Base-by-base conservation (phyloP, 2,888 invertebrate genomes). In the Oscheius sp. region DNA sequence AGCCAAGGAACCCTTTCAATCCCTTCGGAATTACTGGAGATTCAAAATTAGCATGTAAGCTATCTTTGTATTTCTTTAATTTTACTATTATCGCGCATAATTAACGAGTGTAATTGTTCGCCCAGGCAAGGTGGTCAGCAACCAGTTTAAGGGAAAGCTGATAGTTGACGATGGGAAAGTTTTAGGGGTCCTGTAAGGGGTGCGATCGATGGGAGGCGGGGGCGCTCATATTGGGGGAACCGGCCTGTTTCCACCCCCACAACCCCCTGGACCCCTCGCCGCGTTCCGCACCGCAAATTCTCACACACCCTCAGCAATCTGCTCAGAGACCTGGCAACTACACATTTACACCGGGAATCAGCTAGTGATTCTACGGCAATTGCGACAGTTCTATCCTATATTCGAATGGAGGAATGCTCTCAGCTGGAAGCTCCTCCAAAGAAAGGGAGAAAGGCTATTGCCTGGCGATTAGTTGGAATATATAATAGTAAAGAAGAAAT, bases 271-370 rank as follows among this genome's bases (percentile, higher is more conserved):
- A 54, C 54, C 54, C 33, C 54, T 32, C 54, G 54, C 33, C 54
- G 54, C 54, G 33, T 54, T 17, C 54, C 54, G 54, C 54, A 54
- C 54, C 32, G 54, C 54, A 54, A 54, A 54, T 54, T 33, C 54
- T 36, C 54, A 32, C 54, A 36, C 32, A 33, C 36, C 32, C 17
- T 36, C 54, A n/a, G n/a, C 50, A 20, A 22, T 9, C 41, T 41
- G 14, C 20, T 22, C 47, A 22, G 24, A 12, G 12, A 47, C 47
- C 47, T 47, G 17, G 24, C 47, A 12, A 24, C 20, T 9, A 47
- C 47, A 12, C 22, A 22, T 2, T 24, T 3, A 22, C 8, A 47
- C 24, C 20, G 47, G 12, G 22, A 6, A 47, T 41, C 3, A 41
- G 14, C 20, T 41, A 14, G 14, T 20, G 5, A n/a, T n/a, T 12